These are phyloP conservation scores for Trematomus loennbergii DNA, from an alignment of 2,113 vertebrate species.

Conservation along the genomic window DNA sequence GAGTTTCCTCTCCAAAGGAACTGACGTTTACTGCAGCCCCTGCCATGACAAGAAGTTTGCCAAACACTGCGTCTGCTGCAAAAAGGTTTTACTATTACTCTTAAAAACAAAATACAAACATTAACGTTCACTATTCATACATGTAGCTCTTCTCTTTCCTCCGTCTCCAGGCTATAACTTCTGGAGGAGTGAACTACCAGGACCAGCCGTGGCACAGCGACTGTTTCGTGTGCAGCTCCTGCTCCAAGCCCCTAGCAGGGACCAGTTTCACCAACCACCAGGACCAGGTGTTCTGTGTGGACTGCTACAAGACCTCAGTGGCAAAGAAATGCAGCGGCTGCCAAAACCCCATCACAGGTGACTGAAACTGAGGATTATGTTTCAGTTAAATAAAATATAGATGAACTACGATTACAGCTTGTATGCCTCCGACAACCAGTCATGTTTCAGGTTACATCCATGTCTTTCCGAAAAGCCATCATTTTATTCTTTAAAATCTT, in stretches of 20 bases:
- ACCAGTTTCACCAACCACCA: conserved; percentile 94
- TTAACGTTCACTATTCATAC: background rate
- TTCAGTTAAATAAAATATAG: too few relatives aligned
- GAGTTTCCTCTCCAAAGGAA: conserved; percentile 95
- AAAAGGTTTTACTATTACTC: conserved; percentile 83
- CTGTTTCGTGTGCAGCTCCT: conserved; percentile 94
- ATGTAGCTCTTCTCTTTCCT: background rate
- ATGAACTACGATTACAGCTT: background rate
- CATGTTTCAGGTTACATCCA: background rate
- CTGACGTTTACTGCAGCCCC: conserved; percentile 90
- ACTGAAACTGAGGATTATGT: background rate
- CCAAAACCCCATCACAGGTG: conserved; percentile 96
- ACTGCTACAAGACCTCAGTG: conserved; percentile 95
- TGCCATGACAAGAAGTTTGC: conserved; percentile 96
- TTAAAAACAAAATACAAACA: background rate
- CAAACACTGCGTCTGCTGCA: conserved; percentile 94
- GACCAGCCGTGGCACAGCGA: conserved; percentile 95
- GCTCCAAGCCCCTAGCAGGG: conserved; percentile 91
- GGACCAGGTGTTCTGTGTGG: conserved; percentile 93
- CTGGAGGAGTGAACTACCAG: conserved; percentile 96
- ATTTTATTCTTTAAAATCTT: background rate
- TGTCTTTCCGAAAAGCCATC: background rate
- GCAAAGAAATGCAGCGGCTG: conserved; percentile 96
- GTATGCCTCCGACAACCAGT: background rate
- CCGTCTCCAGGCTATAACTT: conserved; percentile 89